Evolutionary conservation across 2,888 invertebrate species (phyloP).

Genomic region (Panzeria rudis): DNA sequence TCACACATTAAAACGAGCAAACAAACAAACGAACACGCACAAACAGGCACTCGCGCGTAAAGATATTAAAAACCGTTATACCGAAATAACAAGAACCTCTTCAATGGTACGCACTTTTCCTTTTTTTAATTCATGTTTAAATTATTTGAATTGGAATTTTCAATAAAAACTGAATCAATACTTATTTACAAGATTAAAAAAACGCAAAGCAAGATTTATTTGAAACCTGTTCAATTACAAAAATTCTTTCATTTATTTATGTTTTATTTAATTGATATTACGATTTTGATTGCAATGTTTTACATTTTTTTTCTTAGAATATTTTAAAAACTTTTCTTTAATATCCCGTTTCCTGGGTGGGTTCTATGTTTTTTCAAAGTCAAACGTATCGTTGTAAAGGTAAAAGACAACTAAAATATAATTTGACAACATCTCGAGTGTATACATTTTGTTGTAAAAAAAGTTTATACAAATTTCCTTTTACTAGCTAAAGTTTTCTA

Average conservation of each 20-base stretch:
- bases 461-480: constrained; percentile 24
- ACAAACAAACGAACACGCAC: constrained; percentile 25
- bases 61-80: constrained; percentile 47
- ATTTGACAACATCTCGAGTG: not conserved
- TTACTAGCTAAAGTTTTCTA: constrained; percentile 32
- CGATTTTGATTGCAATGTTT: not conserved
- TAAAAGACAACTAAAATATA: constrained; percentile 64
- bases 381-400: constrained; percentile 62
- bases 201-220: not conserved
- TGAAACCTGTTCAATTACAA: constrained; percentile 4
- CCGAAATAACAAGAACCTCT: constrained; percentile 47
- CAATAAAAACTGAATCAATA: not conserved
- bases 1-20: not conserved
- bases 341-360: not conserved
- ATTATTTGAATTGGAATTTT: not conserved
- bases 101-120: constrained; percentile 6
- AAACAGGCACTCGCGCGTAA: constrained; percentile 40
- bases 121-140: not conserved
- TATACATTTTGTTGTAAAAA: constrained; percentile 28
- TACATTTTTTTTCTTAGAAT: not conserved
- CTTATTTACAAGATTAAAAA: not conserved
- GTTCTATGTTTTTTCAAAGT: constrained; percentile 15
- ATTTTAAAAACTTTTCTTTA: constrained; percentile 10
- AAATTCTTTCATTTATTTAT: not conserved
- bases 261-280: not conserved